These are phyloP conservation scores for Notoglanidium macrostoma DNA, from an alignment of 2,797 vertebrate genomes.

Conservation along the genomic window DNA sequence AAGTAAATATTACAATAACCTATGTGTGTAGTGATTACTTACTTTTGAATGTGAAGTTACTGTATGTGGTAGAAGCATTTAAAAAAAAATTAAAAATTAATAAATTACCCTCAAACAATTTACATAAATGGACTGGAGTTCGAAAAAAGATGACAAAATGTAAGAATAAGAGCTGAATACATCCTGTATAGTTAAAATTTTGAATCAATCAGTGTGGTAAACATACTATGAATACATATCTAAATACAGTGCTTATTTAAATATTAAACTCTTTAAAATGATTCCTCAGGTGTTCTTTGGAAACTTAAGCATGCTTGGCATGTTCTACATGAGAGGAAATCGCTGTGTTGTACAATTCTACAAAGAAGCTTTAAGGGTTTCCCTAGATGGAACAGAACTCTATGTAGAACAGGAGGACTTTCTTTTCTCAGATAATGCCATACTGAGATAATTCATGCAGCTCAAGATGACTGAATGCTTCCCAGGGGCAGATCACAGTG, in stretches of 20 bases:
- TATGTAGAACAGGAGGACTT: background rate
- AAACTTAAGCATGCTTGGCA: background rate
- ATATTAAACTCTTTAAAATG: background rate
- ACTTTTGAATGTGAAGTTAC: background rate
- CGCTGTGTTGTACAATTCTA: background rate
- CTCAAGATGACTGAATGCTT: slow-evolving; percentile 89
- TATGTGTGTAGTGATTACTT: background rate
- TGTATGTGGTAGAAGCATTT: too few relatives aligned
- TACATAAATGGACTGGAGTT: background rate
- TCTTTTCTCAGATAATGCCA: slow-evolving; percentile 80
- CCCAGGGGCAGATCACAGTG: slow-evolving; percentile 90
- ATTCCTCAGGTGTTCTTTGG: background rate
- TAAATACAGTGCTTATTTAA: background rate
- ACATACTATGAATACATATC: background rate
- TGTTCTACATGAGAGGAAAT: background rate
- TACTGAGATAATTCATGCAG: slow-evolving; percentile 88
- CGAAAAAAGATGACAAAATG: background rate
- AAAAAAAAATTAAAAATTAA: too few relatives aligned
- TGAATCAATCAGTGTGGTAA: background rate
- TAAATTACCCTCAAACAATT: background rate
- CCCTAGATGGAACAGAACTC: slow-evolving; percentile 11
- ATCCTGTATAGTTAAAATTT: background rate
- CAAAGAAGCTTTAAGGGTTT: background rate
- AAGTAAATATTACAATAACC: background rate
- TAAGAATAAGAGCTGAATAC: background rate